phyloP scores from a whole-genome alignment of 2,797 vertebrate species.

The Aphelocoma californica region DNA sequence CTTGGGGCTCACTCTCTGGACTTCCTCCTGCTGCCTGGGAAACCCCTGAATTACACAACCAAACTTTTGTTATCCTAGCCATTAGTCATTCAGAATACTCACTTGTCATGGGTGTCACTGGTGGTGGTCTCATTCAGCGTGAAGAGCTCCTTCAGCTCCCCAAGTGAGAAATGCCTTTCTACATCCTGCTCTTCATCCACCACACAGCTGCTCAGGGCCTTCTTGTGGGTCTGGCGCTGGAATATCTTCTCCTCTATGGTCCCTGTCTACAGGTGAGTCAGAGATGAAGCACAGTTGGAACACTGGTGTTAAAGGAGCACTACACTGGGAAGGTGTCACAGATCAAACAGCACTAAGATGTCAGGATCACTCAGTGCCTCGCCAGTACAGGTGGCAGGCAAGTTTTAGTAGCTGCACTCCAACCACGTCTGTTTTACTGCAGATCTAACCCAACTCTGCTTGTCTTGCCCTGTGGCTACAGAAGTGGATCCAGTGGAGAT shows the following conservation, averaged over 20 bases:
- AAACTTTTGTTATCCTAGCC: not conserved
- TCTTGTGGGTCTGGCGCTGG: slow-evolving; percentile 96
- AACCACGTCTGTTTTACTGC: not conserved
- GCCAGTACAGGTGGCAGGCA: not conserved
- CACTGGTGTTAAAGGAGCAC: not conserved
- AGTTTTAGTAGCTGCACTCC: not conserved
- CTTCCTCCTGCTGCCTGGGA: not conserved
- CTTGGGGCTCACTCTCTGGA: not conserved
- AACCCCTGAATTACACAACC: not conserved
- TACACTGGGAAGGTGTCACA: accelerated
- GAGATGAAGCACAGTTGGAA: not conserved
- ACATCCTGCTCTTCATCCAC: slow-evolving; percentile 96
- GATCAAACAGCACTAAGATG: not conserved
- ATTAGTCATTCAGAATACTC: not conserved
- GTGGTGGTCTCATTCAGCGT: slow-evolving; percentile 82
- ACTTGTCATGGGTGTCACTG: slow-evolving; percentile 96
- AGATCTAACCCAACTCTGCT: not conserved
- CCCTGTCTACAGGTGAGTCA: slow-evolving; percentile 79
- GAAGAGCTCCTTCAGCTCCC: slow-evolving; percentile 92
- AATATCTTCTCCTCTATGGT: slow-evolving; percentile 99
- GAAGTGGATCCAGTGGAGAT: not conserved
- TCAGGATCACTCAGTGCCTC: not conserved
- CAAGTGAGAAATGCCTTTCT: slow-evolving; percentile 94
- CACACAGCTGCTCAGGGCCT: slow-evolving; percentile 96
- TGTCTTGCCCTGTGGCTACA: not conserved